These are phyloP conservation scores for Poecilobothrus nobilitatus DNA, from an alignment of 2,888 invertebrate species.

Conservation along the genomic window DNA sequence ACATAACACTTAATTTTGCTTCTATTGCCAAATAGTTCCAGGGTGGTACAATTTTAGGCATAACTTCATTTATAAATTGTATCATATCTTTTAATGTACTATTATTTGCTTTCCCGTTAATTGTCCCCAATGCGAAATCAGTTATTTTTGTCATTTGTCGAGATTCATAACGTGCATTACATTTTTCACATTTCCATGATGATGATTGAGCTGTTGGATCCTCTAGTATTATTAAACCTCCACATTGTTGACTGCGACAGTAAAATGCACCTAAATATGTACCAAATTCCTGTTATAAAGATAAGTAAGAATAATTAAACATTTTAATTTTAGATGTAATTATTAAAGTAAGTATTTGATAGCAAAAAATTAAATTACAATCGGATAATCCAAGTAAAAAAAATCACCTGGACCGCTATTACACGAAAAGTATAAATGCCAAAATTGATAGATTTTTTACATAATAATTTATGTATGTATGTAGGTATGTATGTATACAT, in stretches of 20 bases:
- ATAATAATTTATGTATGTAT: no score
- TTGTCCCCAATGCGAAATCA: conserved; percentile 38
- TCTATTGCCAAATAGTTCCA: conserved; percentile 41
- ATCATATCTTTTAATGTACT: conserved; percentile 39
- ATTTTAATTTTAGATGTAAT: background rate
- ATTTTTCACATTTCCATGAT: conserved; percentile 58
- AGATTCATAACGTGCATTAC: conserved; percentile 41
- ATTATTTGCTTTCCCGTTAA: conserved; percentile 39
- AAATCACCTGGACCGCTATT: no score
- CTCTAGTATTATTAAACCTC: conserved; percentile 46
- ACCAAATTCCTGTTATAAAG: conserved; percentile 35
- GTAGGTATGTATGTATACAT: no score
- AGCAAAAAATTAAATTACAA: background rate
- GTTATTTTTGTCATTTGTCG: conserved; percentile 39
- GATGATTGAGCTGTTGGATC: conserved; percentile 53
- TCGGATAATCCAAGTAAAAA: no score
- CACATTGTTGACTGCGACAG: conserved; percentile 45
- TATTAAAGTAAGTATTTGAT: background rate
- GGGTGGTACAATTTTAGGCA: conserved; percentile 39
- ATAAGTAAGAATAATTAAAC: background rate
- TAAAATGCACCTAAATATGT: conserved; percentile 40
- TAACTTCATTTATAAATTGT: conserved; percentile 38
- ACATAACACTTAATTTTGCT: conserved; percentile 42
- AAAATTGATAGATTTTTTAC: no score
- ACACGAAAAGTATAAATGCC: no score